Evolutionary conservation across 2,113 vertebrate species (phyloP), one percentile per base, ranked within the genome.

Genomic region (Corythornis vintsioides): DNA sequence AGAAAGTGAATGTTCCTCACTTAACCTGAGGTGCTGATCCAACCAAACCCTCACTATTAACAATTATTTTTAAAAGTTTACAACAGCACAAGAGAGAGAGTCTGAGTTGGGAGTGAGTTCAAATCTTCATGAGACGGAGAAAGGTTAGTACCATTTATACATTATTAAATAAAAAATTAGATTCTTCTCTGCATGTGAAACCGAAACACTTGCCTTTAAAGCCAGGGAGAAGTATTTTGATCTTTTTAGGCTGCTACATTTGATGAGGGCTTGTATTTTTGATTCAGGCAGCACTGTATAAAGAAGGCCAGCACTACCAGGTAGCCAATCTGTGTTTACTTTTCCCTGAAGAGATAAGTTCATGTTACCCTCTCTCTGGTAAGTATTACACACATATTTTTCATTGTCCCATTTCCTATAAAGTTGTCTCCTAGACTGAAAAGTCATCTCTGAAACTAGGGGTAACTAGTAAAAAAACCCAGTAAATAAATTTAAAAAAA

Each of bases 1-100:
- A 56, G 74, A 76, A 83, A 48, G 5, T 5, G 29, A 83, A 60
- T 53, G 15, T 74, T 89, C 43, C 47, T 73, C 21, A n/a, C 19
- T 59, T 86, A 69, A 77, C 19, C 31, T 10, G n/a, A 71, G n/a
- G 66, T 73, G 18, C 43, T 64, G 52, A 64, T 71, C 26, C 35
- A 78, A 22, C 28, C 81, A 65, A 91, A 67, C 10, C 10, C 28
- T 89, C 13, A 11, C 35, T 92, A 40, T 88, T 86, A 92, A 93
- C 75, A 42, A 20, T 80, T 91, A 43, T 74, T 86, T 83, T 90
- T 83, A 43, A 66, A 82, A 94, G 97, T 67, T 95, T 70, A 35
- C 79, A 81, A 22, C 79, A 75, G 81, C 86, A 91, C 86, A 50
- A 84, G 77, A 90, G 89, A 22, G 93, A 76, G 48, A 40, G 2